Conservation (phyloP, 2,888 invertebrate genomes). For the Galerucella nymphaeae region DNA sequence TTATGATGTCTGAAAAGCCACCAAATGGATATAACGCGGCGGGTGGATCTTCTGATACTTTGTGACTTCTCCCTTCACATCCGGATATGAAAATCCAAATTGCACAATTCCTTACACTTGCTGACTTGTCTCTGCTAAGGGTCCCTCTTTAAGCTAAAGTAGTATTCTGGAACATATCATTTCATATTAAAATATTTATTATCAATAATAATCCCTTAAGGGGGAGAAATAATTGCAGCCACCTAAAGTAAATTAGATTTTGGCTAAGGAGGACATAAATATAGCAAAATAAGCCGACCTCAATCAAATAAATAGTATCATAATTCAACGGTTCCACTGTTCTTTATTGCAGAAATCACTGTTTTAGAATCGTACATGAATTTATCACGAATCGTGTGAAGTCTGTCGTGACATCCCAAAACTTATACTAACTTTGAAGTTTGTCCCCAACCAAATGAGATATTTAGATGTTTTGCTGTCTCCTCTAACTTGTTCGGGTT, state of each 20-base stretch:
- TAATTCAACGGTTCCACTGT: no score
- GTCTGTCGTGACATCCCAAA: slow-evolving; percentile 20
- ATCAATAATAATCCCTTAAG: not conserved
- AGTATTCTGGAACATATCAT: not conserved
- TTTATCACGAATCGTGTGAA: slow-evolving; percentile 15
- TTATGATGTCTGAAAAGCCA: slow-evolving; percentile 46
- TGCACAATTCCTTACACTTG: slow-evolving; percentile 47
- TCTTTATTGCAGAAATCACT: no score
- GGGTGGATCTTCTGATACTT: slow-evolving; percentile 46
- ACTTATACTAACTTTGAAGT: slow-evolving; percentile 22
- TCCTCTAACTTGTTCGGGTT: slow-evolving; percentile 14
- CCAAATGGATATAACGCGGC: slow-evolving; percentile 48
- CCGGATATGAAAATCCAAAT: slow-evolving; percentile 46
- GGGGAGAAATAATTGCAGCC: no score
- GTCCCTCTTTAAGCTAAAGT: slow-evolving; percentile 19
- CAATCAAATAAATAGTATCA: no score
- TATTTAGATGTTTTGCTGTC: slow-evolving; percentile 28
- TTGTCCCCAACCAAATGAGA: slow-evolving; percentile 19
- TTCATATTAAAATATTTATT: not conserved
- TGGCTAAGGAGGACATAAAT: no score
- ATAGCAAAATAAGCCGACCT: no score
- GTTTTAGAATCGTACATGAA: not conserved
- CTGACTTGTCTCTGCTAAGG: slow-evolving; percentile 18
- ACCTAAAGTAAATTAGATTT: no score
- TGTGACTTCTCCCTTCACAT: slow-evolving; percentile 44